Percentiles rank a stretch among this genome's conserved stretches.
phyloP scores from a whole-genome alignment of 2,888 invertebrate genomes.

The Julus scanicus region DNA sequence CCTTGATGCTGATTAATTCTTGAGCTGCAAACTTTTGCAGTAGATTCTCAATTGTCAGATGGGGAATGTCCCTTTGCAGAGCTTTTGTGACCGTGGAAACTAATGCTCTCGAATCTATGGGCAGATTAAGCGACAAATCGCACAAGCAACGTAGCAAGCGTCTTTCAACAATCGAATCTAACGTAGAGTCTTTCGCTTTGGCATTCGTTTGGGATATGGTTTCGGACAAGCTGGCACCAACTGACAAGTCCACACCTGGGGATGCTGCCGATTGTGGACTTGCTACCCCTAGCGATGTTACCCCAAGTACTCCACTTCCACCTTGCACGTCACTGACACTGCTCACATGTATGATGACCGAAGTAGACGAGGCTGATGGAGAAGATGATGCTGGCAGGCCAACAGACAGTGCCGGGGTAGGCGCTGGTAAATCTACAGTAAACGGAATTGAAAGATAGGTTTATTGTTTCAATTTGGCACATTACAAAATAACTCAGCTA shows the following conservation, averaged over 20 bases:
- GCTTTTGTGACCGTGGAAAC: slow-evolving; percentile 71
- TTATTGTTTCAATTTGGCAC: too few species aligned
- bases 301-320: not conserved
- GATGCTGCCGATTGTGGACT: slow-evolving; percentile 44
- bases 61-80: slow-evolving; percentile 68
- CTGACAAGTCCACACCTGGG: slow-evolving; percentile 8
- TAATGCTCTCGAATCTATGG: slow-evolving; percentile 77
- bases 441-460: too few species aligned
- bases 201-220: slow-evolving; percentile 22
- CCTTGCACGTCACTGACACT: not conserved
- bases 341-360: not conserved
- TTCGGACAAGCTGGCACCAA: slow-evolving; percentile 11
- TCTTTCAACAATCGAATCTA: slow-evolving; percentile 71
- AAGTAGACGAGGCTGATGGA: not conserved
- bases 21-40: slow-evolving; percentile 83
- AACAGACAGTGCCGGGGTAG: not conserved
- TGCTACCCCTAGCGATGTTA: not conserved
- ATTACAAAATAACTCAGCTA: too few species aligned
- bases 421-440: not conserved
- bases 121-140: slow-evolving; percentile 76
- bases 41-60: slow-evolving; percentile 76
- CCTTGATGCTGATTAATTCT: slow-evolving; percentile 73
- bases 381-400: slow-evolving; percentile 22
- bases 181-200: not conserved
- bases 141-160: slow-evolving; percentile 76